Base-by-base conservation (phyloP, 2,113 vertebrate species). In the Lichenostomus cassidix region DNA sequence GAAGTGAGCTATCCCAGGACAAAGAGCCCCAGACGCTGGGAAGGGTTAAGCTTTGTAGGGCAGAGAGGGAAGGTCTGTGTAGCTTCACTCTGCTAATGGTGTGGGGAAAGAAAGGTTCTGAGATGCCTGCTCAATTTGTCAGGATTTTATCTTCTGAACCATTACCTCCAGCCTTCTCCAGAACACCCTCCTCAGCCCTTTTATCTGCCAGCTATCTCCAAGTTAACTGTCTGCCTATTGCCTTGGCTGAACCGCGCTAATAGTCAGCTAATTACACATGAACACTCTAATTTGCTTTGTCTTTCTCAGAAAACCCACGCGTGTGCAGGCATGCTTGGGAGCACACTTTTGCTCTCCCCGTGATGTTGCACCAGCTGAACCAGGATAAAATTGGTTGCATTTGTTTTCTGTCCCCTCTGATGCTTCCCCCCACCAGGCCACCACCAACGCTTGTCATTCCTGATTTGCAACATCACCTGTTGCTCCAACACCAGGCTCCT, bases 391-490 rank as follows among this genome's bases (percentile, higher is more conserved):
- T 46, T 15, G 1, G 8, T 9, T 28, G 18, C 52, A 29, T 77
- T 76, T 15, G 18, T 35, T 53, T 65, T 19, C 49, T 90, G 64
- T 11, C 65, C 50, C 10, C 20, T 77, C 64, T 3, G 1, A 47
- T 82, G 55, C 42, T 42, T 78, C 33, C 25, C 58, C 46, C 15
- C 37, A 59, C 19, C 60, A 55, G 71, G 84, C 82, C 55, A 77
- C 63, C 81, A 84, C 78, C 42, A 60, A 1, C 1, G 25, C 68
- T 68, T 74, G 73, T 82, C 76, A 68, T 94, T 93, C 83, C 88
- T 92, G 90, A 93, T 95, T 83, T 96, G 93, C 96, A 94, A 87
- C 88, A 87, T 76, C 68, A 84, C 77, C 94, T 77, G 94, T 75
- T 96, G 83, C 93, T 90, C 86, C 83, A 95, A 69, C 41, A 39